These are phyloP conservation scores for Boloria selene DNA, from an alignment of 2,888 invertebrate species.

Conservation along the genomic window DNA sequence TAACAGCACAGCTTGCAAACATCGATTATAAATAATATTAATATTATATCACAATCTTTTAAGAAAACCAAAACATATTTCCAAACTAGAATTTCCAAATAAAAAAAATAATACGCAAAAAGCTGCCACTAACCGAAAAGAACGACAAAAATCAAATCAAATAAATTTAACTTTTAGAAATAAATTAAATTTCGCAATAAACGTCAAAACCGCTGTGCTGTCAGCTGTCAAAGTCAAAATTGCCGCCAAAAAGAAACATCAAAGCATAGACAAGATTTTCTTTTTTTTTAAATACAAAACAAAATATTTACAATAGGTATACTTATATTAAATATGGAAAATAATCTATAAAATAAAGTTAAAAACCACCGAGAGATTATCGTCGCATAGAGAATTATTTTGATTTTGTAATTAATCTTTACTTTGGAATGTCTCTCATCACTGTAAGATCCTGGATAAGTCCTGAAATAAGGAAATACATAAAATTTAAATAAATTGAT, in stretches of 20 bases:
- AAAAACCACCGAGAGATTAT: slow-evolving; percentile 61
- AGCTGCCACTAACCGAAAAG: slow-evolving; percentile 8
- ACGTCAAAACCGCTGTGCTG: slow-evolving; percentile 8
- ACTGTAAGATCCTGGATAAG: slow-evolving; percentile 72
- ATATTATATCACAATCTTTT: neutral
- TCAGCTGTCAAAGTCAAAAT: slow-evolving; percentile 27
- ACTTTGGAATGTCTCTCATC: slow-evolving; percentile 70
- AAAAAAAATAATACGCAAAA: neutral
- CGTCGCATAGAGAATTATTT: slow-evolving; percentile 59
- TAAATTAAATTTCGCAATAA: neutral
- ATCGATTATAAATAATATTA: neutral
- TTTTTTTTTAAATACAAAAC: neutral
- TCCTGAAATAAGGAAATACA: slow-evolving; percentile 58
- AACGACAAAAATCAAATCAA: neutral
- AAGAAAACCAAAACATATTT: neutral
- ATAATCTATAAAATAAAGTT: slow-evolving; percentile 35
- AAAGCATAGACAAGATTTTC: neutral
- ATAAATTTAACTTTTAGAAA: neutral
- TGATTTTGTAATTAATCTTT: slow-evolving; percentile 40
- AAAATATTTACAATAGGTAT: slow-evolving; percentile 26
- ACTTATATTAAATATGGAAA: slow-evolving; percentile 44
- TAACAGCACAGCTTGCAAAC: slow-evolving; percentile 13
- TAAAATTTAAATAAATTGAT: neutral
- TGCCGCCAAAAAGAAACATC: slow-evolving; percentile 27
- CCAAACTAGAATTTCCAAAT: neutral